Conservation (phyloP, 2,797 vertebrate species). For the Holocentrus rufus region DNA sequence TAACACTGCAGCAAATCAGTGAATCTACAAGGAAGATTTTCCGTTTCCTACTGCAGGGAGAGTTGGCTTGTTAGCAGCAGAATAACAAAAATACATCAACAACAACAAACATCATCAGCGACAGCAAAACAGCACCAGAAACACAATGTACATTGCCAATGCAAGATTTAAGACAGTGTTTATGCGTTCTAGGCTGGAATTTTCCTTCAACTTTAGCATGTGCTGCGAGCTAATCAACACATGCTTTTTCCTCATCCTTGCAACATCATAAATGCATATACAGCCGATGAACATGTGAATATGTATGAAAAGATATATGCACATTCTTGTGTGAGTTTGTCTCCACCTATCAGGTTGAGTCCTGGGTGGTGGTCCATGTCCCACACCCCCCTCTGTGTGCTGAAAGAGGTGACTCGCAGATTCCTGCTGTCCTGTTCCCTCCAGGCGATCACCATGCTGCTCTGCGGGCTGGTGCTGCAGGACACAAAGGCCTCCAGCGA, state of each 20-base stretch:
- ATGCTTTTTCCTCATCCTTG: background rate
- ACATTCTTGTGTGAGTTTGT: background rate
- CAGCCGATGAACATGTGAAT: background rate
- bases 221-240: too few relatives aligned
- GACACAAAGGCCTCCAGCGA: slow-evolving; percentile 84
- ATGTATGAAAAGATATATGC: background rate
- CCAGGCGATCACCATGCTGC: slow-evolving; percentile 81
- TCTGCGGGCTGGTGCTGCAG: slow-evolving; percentile 77
- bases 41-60: too few relatives aligned
- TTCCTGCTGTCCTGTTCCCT: slow-evolving; percentile 74
- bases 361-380: slow-evolving; percentile 82
- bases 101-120: too few relatives aligned
- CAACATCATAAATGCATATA: background rate
- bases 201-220: too few relatives aligned
- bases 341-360: slow-evolving; percentile 85
- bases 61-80: too few relatives aligned
- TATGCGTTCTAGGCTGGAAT: too few relatives aligned
- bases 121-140: too few relatives aligned
- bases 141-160: too few relatives aligned
- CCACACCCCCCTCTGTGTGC: slow-evolving; percentile 78
- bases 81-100: too few relatives aligned
- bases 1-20: too few relatives aligned
- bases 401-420: slow-evolving; percentile 76
- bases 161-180: too few relatives aligned
- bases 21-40: too few relatives aligned